phyloP scores from a whole-genome alignment of 2,888 invertebrate species.

The Eristalis arbustorum region DNA sequence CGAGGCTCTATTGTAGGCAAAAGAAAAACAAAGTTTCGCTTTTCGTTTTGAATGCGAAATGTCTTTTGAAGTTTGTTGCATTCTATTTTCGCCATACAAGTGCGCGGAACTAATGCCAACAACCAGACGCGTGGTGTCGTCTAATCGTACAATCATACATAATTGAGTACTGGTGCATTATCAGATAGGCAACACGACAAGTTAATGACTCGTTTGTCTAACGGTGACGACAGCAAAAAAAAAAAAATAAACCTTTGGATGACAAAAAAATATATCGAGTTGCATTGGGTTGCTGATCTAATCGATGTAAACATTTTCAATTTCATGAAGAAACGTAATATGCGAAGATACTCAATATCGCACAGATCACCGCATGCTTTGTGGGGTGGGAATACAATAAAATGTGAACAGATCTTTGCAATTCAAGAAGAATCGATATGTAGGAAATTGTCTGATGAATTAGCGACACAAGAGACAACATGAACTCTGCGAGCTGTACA shows the following conservation, averaged over 20 bases:
- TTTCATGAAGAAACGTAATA: background rate
- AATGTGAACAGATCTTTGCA: too few relatives aligned
- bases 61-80: background rate
- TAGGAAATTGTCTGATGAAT: too few relatives aligned
- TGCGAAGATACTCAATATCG: background rate
- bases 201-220: background rate
- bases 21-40: background rate
- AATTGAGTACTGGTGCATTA: background rate
- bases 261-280: background rate
- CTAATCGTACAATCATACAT: background rate
- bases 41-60: background rate
- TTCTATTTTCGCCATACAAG: too few relatives aligned
- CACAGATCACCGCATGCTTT: background rate
- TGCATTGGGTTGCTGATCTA: background rate
- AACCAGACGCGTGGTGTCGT: background rate
- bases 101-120: background rate
- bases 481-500: too few relatives aligned
- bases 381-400: too few relatives aligned
- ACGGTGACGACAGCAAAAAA: background rate
- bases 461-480: too few relatives aligned
- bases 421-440: too few relatives aligned
- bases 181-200: background rate
- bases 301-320: background rate
- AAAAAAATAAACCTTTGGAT: background rate
- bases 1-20: constrained; percentile 13